phyloP scores from a whole-genome alignment of 2,113 vertebrate species.

The Zosterops japonicus region DNA sequence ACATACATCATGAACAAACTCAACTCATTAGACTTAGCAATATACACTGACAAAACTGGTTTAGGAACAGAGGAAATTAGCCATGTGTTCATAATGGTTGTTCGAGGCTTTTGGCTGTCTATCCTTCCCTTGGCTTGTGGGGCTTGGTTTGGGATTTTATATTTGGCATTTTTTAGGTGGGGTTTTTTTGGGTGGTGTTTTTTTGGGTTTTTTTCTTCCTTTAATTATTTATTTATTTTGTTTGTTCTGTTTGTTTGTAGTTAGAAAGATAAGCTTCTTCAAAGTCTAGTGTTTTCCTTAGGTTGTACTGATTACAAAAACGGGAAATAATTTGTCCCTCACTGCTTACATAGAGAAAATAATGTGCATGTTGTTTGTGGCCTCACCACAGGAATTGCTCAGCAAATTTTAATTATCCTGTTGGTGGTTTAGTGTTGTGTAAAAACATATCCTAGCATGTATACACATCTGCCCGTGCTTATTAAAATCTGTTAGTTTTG shows the following conservation, averaged over 20 bases:
- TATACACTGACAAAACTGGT: not conserved
- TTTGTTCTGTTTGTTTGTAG: not conserved
- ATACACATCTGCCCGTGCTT: not conserved
- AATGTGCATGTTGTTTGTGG: not conserved
- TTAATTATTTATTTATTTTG: not conserved
- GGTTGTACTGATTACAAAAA: not conserved
- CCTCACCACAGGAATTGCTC: not conserved
- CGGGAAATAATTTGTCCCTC: not conserved
- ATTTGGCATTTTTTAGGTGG: not conserved
- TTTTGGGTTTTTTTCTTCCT: too few species aligned
- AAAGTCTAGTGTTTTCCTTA: not conserved
- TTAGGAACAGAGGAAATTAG: not conserved
- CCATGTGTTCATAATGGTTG: not conserved
- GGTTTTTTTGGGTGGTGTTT: too few species aligned
- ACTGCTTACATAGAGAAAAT: not conserved
- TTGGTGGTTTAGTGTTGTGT: not conserved
- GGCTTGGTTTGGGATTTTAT: not conserved
- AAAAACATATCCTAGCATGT: not conserved
- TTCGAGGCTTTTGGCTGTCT: not conserved
- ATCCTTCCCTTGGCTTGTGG: not conserved
- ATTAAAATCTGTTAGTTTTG: not conserved
- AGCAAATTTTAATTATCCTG: not conserved
- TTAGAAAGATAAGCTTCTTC: not conserved
- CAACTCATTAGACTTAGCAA: not conserved
- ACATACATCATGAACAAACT: not conserved